phyloP scores from a whole-genome alignment of 2,797 vertebrate species.

The Spinibarbus caldwelli region DNA sequence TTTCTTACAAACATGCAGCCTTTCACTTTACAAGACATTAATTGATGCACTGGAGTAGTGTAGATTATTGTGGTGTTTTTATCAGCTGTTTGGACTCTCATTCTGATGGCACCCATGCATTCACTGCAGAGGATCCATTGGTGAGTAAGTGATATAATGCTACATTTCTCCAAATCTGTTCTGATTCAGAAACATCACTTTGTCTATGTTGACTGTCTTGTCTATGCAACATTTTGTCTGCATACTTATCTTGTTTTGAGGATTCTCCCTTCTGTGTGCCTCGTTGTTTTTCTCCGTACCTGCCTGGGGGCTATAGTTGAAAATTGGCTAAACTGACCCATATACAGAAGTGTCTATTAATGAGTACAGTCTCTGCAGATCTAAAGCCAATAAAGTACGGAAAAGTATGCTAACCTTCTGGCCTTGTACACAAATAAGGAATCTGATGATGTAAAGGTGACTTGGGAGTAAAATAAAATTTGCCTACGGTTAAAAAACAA shows the following conservation, averaged over 20 bases:
- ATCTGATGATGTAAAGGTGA: background rate
- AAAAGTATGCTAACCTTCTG: background rate
- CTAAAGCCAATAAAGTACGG: background rate
- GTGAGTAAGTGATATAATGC: background rate
- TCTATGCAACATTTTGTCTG: background rate
- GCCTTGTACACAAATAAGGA: background rate
- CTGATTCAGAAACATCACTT: background rate
- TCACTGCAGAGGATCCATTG: background rate
- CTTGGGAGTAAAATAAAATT: background rate
- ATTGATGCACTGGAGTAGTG: background rate
- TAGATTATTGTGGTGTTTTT: background rate
- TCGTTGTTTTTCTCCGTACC: background rate
- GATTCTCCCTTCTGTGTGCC: background rate
- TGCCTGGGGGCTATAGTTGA: background rate
- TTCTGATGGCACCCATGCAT: background rate
- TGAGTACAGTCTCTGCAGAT: constrained; percentile 6
- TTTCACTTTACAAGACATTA: background rate
- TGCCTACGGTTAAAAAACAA: too few species aligned
- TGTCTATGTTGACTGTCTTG: background rate
- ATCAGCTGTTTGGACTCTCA: background rate
- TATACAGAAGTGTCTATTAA: constrained; percentile 16
- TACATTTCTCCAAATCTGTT: background rate
- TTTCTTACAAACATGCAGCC: background rate
- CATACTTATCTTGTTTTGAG: background rate
- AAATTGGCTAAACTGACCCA: constrained; percentile 6